These are phyloP conservation scores for Idris sp. DNA, from an alignment of 1,140 invertebrate genomes.

Conservation along the genomic window DNA sequence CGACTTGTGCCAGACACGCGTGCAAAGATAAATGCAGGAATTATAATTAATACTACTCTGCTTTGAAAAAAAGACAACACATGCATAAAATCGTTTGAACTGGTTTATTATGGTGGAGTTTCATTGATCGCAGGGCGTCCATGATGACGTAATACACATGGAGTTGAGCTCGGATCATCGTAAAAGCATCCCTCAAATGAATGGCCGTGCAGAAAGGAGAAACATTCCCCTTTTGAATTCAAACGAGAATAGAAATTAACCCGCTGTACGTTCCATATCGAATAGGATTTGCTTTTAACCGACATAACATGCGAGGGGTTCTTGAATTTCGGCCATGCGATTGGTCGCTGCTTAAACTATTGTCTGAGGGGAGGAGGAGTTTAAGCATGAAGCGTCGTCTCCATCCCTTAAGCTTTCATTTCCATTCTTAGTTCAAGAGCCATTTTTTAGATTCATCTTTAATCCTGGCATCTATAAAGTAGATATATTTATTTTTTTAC, in stretches of 20 bases:
- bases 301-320: constrained; percentile 54
- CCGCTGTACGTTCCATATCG: constrained; percentile 47
- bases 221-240: constrained; percentile 40
- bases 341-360: constrained; percentile 32
- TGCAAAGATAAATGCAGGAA: constrained; percentile 4
- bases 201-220: constrained; percentile 45
- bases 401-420: constrained; percentile 59
- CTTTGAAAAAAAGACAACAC: constrained; percentile 23
- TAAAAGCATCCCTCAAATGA: constrained; percentile 54
- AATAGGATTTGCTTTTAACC: constrained; percentile 61
- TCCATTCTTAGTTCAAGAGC: constrained; percentile 59
- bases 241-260: constrained; percentile 57
- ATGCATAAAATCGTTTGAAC: constrained; percentile 35
- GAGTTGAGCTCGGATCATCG: constrained; percentile 53
- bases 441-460: constrained; percentile 44
- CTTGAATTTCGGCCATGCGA: constrained; percentile 42
- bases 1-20: constrained; percentile 8
- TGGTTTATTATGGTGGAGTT: constrained; percentile 41
- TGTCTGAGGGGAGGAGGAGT: constrained; percentile 53
- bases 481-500: constrained; percentile 51
- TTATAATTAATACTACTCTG: constrained; percentile 16
- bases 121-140: constrained; percentile 55
- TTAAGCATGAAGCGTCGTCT: constrained; percentile 28
- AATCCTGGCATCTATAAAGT: constrained; percentile 35
- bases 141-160: constrained; percentile 47